Conservation (phyloP, 2,797 vertebrate species). For the Chlorospingus semifuscus region DNA sequence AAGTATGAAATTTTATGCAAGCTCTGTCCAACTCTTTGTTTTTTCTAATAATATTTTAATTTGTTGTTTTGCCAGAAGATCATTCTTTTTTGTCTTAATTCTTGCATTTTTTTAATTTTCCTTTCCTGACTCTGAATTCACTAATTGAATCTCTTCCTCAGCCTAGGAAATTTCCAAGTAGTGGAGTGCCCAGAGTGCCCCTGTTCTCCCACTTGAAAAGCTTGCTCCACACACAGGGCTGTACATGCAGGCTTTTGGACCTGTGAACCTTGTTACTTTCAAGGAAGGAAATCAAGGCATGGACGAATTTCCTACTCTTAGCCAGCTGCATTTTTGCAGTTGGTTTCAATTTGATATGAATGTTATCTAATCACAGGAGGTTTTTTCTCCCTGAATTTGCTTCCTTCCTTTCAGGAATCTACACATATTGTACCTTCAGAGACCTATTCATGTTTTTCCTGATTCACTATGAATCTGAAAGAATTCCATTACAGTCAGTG, state of each 20-base stretch:
- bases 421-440: neutral
- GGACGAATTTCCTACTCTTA: neutral
- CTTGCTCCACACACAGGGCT: neutral
- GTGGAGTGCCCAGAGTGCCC: neutral
- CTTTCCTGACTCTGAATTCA: neutral
- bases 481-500: neutral
- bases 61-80: neutral
- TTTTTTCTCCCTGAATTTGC: neutral
- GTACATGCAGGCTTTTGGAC: neutral
- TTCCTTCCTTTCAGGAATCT: conserved; percentile 17
- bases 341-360: neutral
- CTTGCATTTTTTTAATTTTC: neutral
- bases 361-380: neutral
- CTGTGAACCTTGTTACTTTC: neutral
- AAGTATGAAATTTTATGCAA: neutral
- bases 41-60: neutral
- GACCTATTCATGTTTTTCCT: neutral
- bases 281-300: conserved; percentile 1
- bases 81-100: neutral
- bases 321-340: neutral
- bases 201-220: neutral
- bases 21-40: neutral
- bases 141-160: neutral
- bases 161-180: neutral
- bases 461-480: neutral